Percentiles rank a stretch among this genome's conserved stretches.
phyloP scores from a whole-genome alignment of 2,888 invertebrate species.

The Molorchus minor region DNA sequence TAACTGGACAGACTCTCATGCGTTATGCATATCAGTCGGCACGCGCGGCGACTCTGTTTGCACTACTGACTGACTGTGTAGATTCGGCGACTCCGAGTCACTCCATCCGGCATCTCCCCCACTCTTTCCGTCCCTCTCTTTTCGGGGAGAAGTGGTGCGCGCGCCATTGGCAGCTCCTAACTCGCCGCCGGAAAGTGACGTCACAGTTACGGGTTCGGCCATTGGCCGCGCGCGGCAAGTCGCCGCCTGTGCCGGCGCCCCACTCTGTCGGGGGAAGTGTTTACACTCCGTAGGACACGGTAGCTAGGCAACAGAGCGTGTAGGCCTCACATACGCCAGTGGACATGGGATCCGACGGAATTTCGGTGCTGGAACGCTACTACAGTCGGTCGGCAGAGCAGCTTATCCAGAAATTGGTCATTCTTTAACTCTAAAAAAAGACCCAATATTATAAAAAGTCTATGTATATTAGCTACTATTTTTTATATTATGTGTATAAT shows the following conservation, averaged over 20 bases:
- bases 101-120: constrained; percentile 59
- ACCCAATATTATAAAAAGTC: no score
- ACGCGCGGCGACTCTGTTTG: constrained; percentile 67
- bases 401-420: not conserved
- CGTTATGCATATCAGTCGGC: constrained; percentile 66
- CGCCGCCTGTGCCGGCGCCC: constrained; percentile 52
- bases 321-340: constrained; percentile 54
- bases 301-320: constrained; percentile 64
- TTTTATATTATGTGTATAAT: not conserved
- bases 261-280: constrained; percentile 62
- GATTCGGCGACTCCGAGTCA: constrained; percentile 47
- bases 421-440: no score
- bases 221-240: constrained; percentile 53
- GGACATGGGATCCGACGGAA: constrained; percentile 36
- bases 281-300: constrained; percentile 62
- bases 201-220: constrained; percentile 50
- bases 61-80: constrained; percentile 68
- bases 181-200: constrained; percentile 56
- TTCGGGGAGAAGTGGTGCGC: constrained; percentile 53
- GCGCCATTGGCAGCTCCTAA: constrained; percentile 61
- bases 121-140: constrained; percentile 55
- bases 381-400: not conserved
- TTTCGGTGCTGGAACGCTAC: constrained; percentile 16
- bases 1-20: constrained; percentile 63
- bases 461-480: no score